A percentile compares a stretch with the other conserved stretches of the same genome.
These are phyloP conservation scores for Trissolcus japonicus DNA, from an alignment of 2,888 invertebrate species.

Conservation along the genomic window DNA sequence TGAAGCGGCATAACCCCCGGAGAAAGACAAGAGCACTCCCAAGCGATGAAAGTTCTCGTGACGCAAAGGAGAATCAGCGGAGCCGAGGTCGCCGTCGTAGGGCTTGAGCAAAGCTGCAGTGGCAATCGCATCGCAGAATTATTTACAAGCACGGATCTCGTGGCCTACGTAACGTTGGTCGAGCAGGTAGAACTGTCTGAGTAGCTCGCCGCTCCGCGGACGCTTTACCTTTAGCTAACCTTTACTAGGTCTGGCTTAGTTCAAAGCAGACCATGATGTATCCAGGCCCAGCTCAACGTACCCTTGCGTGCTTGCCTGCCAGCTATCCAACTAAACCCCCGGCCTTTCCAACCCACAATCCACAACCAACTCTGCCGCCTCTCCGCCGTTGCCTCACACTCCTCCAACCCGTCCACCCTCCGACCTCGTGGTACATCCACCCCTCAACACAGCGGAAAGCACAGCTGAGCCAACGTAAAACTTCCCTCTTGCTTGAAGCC, in stretches of 20 bases:
- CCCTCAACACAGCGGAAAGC: conserved; percentile 70
- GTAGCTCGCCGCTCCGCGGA: conserved; percentile 60
- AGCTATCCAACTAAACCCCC: conserved; percentile 70
- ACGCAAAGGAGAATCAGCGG: conserved; percentile 21
- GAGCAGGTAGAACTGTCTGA: conserved; percentile 73
- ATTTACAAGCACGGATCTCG: conserved; percentile 74
- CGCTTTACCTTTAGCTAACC: conserved; percentile 64
- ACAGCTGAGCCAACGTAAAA: conserved; percentile 75
- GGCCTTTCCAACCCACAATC: conserved; percentile 43
- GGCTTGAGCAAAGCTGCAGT: conserved; percentile 64
- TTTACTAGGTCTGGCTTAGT: conserved; percentile 73
- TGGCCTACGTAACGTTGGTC: conserved; percentile 67
- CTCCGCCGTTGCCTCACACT: conserved; percentile 55
- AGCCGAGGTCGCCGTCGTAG: conserved; percentile 53
- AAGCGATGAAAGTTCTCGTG: conserved; percentile 10
- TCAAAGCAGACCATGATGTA: conserved; percentile 70
- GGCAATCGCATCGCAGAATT: conserved; percentile 75
- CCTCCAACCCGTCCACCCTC: conserved; percentile 59
- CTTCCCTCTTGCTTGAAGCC: conserved; percentile 41
- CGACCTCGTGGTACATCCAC: conserved; percentile 67
- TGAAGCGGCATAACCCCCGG: conserved; percentile 26
- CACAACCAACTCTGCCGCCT: conserved; percentile 33
- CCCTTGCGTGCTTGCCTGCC: conserved; percentile 72
- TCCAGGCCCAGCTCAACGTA: conserved; percentile 65
- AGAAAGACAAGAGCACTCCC: conserved; percentile 35